Conservation (phyloP, 2,888 invertebrate genomes). For the Yponomeuta cagnagella region DNA sequence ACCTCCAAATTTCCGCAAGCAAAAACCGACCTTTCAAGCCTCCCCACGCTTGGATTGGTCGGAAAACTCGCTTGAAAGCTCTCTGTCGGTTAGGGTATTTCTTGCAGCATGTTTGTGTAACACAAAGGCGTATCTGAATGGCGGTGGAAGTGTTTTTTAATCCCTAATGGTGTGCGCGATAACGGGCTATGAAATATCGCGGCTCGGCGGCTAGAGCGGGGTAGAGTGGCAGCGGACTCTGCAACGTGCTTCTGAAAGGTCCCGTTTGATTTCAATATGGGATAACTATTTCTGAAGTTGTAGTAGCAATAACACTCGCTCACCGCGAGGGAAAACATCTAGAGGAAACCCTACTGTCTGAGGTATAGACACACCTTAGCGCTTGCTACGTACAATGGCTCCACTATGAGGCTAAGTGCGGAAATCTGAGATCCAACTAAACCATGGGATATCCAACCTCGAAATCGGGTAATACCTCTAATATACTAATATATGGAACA, state of each 20-base stretch:
- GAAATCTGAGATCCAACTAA: no score
- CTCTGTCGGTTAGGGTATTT: not conserved
- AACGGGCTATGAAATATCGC: conserved; percentile 56
- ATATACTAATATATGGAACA: no score
- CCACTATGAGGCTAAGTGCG: no score
- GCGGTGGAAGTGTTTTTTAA: conserved; percentile 63
- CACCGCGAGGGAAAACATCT: no score
- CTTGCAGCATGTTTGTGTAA: not conserved
- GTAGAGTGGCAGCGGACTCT: conserved; percentile 1
- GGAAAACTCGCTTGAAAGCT: not conserved
- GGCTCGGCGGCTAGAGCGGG: not conserved
- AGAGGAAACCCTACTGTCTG: no score
- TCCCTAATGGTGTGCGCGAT: conserved; percentile 56
- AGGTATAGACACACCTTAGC: no score
- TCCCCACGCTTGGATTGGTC: not conserved
- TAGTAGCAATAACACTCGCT: no score
- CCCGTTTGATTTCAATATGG: not conserved
- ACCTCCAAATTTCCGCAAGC: not conserved
- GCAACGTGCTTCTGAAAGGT: not conserved
- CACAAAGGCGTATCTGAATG: conserved; percentile 45
- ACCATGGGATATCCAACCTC: no score
- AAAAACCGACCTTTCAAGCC: not conserved
- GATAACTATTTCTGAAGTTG: no score
- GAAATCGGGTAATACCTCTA: no score
- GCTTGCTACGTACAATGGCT: no score